phyloP scores from a whole-genome alignment of 2,888 invertebrate genomes.

The Eilema caniola region DNA sequence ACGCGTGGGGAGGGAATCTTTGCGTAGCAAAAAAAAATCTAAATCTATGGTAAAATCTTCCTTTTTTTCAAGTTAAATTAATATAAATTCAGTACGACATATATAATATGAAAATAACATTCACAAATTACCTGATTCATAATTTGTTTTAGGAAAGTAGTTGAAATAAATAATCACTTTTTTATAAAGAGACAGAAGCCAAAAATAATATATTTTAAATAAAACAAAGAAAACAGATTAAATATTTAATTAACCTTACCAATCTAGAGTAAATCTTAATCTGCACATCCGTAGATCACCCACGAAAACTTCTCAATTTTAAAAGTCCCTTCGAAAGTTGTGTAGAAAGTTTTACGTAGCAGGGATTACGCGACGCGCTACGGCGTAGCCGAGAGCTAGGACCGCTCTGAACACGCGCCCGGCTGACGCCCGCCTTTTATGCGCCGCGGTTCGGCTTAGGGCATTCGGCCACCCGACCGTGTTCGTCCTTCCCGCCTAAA shows the following conservation, averaged over 20 bases:
- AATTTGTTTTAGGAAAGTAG: neutral
- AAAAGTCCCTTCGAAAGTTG: conserved; percentile 54
- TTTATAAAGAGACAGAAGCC: neutral
- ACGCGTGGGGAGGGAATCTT: no score
- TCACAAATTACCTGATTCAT: neutral
- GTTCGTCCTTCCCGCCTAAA: conserved; percentile 51
- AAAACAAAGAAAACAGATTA: conserved; percentile 15
- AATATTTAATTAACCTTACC: conserved; percentile 51
- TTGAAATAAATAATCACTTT: neutral
- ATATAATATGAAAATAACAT: neutral
- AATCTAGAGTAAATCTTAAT: conserved; percentile 34
- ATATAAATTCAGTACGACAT: neutral
- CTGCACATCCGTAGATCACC: conserved; percentile 35
- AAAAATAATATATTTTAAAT: neutral
- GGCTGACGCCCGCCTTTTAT: conserved; percentile 73
- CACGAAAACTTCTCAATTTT: conserved; percentile 38
- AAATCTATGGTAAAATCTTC: no score
- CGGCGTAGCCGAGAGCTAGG: conserved; percentile 67
- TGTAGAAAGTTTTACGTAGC: conserved; percentile 64
- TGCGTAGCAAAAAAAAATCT: no score
- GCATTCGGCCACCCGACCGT: conserved; percentile 32
- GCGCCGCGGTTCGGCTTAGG: conserved; percentile 37
- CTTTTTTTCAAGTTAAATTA: no score
- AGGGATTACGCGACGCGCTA: conserved; percentile 56
- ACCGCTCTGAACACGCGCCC: conserved; percentile 69